Conservation (phyloP, 2,113 vertebrate species). For the Urocynchramus pylzowi region DNA sequence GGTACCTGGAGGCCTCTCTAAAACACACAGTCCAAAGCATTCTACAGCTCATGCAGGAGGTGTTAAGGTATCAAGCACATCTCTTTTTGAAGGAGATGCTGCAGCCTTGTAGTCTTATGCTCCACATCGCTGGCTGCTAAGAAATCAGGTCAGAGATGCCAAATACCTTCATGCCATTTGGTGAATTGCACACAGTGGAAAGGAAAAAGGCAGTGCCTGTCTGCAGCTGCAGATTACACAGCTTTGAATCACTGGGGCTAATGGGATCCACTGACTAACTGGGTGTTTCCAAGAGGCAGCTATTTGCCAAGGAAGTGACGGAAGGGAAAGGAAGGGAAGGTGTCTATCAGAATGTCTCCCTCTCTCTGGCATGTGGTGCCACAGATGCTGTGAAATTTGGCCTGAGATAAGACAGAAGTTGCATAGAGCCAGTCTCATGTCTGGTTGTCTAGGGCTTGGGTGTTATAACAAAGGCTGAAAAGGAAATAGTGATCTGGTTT, state of each 20-base stretch:
- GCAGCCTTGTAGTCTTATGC: neutral
- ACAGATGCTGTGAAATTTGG: neutral
- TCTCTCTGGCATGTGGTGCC: neutral
- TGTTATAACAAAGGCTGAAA: constrained; percentile 15
- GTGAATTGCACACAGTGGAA: neutral
- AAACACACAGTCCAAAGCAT: constrained; percentile 38
- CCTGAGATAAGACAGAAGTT: neutral
- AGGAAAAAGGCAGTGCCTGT: neutral
- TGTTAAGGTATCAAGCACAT: constrained; percentile 22
- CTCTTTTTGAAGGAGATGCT: neutral
- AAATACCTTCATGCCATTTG: neutral
- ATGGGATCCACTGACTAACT: constrained; percentile 42
- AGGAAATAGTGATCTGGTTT: neutral
- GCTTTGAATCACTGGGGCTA: constrained; percentile 46
- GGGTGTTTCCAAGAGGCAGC: constrained; percentile 50
- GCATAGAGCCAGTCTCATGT: neutral
- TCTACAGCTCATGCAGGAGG: neutral
- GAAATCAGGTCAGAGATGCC: neutral
- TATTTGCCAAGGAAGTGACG: constrained; percentile 5
- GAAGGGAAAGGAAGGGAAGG: constrained; percentile 10
- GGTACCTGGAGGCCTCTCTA: neutral
- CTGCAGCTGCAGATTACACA: constrained; percentile 64
- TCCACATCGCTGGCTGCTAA: neutral
- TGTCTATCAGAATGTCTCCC: neutral
- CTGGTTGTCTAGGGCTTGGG: neutral